Conservation (phyloP, 1,140 invertebrate species). For the Gryllus bimaculatus region DNA sequence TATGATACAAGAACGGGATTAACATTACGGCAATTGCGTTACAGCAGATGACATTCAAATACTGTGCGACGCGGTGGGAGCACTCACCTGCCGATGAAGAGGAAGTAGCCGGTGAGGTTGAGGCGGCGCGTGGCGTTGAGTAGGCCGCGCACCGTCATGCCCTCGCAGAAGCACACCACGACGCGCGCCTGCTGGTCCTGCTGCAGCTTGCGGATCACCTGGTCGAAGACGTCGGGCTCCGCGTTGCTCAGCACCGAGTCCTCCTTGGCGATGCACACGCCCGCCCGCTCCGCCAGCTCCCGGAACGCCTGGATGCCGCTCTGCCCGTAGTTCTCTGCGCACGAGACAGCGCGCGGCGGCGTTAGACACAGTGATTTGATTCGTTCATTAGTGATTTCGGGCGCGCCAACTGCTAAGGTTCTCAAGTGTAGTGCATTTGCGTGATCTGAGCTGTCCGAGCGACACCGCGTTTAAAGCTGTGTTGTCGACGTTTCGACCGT, state of each 20-base stretch:
- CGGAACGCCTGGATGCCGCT: conserved; percentile 70
- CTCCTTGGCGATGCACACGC: conserved; percentile 63
- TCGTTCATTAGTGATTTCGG: no score
- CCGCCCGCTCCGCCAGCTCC: conserved; percentile 50
- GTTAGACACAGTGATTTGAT: no score
- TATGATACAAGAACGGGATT: no score
- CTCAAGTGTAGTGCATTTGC: no score
- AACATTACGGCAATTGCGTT: no score
- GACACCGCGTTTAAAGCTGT: no score
- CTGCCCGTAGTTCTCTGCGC: conserved; percentile 69
- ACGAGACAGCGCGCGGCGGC: background rate
- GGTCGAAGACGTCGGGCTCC: conserved; percentile 49
- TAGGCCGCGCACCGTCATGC: conserved; percentile 58
- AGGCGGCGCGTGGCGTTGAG: conserved; percentile 52
- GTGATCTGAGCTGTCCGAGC: no score
- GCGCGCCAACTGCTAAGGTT: no score
- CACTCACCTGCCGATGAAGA: conserved; percentile 57
- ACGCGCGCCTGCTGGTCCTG: conserved; percentile 51
- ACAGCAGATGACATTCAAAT: no score
- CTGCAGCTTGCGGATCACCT: conserved; percentile 46
- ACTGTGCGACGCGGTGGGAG: background rate
- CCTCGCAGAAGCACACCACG: conserved; percentile 79
- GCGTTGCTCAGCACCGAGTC: conserved; percentile 56
- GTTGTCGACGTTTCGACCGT: no score
- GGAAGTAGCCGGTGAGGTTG: conserved; percentile 50